phyloP scores from a whole-genome alignment of 1,140 invertebrate genomes.

The Helicoverpa armigera region DNA sequence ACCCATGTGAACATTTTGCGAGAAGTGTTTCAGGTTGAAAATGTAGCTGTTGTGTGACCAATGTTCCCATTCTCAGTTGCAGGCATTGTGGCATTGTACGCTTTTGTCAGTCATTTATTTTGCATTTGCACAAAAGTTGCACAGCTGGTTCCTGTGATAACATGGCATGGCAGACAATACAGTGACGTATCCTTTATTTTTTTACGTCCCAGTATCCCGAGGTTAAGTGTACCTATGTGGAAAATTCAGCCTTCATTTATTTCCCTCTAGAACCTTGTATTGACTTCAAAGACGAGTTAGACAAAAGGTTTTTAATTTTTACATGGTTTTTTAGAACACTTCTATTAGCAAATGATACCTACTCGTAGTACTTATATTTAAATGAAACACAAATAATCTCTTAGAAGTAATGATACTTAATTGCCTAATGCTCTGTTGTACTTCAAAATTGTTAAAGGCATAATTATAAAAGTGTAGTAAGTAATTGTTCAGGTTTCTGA shows the following conservation, averaged over 20 bases:
- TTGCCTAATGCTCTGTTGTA: background rate
- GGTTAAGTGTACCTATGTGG: background rate
- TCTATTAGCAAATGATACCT: too few relatives aligned
- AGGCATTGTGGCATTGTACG: conserved; percentile 63
- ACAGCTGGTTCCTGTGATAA: conserved; percentile 59
- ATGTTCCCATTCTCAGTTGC: conserved; percentile 41
- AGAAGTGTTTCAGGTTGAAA: conserved; percentile 46
- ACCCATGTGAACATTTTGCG: conserved; percentile 33
- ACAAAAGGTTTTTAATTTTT: too few relatives aligned
- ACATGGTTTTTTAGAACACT: too few relatives aligned
- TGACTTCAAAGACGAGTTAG: background rate
- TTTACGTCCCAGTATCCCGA: conserved; percentile 7
- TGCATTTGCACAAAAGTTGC: conserved; percentile 74
- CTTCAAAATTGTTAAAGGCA: background rate
- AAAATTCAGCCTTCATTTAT: background rate
- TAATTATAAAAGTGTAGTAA: background rate
- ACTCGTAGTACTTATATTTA: background rate
- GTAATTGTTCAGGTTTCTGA: conserved; percentile 22
- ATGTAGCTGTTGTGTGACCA: conserved; percentile 55
- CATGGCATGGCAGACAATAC: conserved; percentile 36
- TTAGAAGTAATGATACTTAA: background rate
- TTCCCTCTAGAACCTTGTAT: background rate
- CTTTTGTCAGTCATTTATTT: conserved; percentile 62
- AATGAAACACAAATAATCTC: background rate
- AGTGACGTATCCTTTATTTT: conserved; percentile 36